Evolutionary conservation across 2,888 invertebrate species (phyloP), one percentile per base, ranked within the genome.

Genomic region (Ypsolopha scabrella): DNA sequence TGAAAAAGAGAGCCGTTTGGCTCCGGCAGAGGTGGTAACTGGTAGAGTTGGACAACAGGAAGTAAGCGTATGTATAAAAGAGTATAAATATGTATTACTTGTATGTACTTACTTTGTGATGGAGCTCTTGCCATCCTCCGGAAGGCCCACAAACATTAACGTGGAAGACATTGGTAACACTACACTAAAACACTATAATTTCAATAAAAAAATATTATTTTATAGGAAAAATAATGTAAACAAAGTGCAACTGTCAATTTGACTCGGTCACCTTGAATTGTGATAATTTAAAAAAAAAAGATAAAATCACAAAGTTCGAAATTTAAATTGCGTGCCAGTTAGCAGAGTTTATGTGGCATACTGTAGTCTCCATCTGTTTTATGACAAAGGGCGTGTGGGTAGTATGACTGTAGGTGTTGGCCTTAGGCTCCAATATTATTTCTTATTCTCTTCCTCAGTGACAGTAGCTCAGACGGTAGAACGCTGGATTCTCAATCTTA

Each of bases 121-220:
- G 44, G 90, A 90, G 65, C 90, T 89, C 67, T 88, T 90, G 55
- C 82, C 87, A 60, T 87, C 87, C 61, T 89, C 88, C 46, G 80
- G 81, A 56, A 90, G 64, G 54, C 90, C 90, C 56, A 89, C 85
- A 64, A 86, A 90, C 54, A 89, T 87, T 51, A 88, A 73, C 41
- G 90, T 90, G 49, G 91, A 91, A 68, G 90, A 90, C 91, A 91
- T 91, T 63, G 63, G 74, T 62, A 59, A 55, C 39, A 56, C 10
- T 34, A 54, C 24, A 24, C 24, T 24, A 24, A 24, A 24, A 36
- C 13, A 43, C 56, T 64, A 52, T 47, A 56, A 55, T 61, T 59
- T 60, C 58, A 60, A 70, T 65, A 55, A 45, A 38, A 33, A 48
- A 51, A 48, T 10, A 48, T 10, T 11, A 24, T n/a, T 8, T 44